phyloP scores from a whole-genome alignment of 1,140 invertebrate genomes.

The Laodelphax striatellus region DNA sequence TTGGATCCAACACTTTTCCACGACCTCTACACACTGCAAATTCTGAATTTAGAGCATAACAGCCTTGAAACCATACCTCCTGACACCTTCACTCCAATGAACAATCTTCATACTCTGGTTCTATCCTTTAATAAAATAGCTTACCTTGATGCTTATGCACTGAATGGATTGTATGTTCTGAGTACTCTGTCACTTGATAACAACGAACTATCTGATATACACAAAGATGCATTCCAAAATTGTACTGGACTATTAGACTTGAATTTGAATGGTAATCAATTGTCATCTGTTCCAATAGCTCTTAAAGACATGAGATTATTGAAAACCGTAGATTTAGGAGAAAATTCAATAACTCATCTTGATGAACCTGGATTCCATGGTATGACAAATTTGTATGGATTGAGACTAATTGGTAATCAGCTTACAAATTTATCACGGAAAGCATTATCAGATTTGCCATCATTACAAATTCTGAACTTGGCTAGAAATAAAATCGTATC shows the following conservation, averaged over 20 bases:
- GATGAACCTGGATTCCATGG: conserved; percentile 70
- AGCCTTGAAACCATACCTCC: conserved; percentile 63
- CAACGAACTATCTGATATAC: conserved; percentile 61
- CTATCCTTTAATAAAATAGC: conserved; percentile 68
- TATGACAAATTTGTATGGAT: conserved; percentile 64
- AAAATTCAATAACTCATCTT: conserved; percentile 63
- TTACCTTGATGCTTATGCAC: conserved; percentile 58
- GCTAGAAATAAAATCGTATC: conserved; percentile 70
- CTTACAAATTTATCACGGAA: conserved; percentile 73
- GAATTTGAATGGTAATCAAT: conserved; percentile 68
- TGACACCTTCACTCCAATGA: conserved; percentile 69
- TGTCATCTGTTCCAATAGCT: conserved; percentile 59
- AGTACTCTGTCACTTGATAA: conserved; percentile 66
- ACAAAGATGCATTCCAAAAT: conserved; percentile 70
- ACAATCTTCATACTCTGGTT: conserved; percentile 69
- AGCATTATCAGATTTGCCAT: conserved; percentile 66
- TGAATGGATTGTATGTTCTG: conserved; percentile 68
- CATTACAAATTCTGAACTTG: conserved; percentile 77
- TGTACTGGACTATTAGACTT: conserved; percentile 65
- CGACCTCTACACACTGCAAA: conserved; percentile 69
- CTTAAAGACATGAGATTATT: conserved; percentile 61
- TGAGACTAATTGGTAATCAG: conserved; percentile 77
- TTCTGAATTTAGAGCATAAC: conserved; percentile 69
- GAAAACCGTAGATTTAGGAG: conserved; percentile 66
- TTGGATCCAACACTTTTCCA: conserved; percentile 68